A percentile compares a stretch with the other conserved stretches of the same genome.
phyloP scores from a whole-genome alignment of 2,113 vertebrate species.

The Stictonetta naevosa region DNA sequence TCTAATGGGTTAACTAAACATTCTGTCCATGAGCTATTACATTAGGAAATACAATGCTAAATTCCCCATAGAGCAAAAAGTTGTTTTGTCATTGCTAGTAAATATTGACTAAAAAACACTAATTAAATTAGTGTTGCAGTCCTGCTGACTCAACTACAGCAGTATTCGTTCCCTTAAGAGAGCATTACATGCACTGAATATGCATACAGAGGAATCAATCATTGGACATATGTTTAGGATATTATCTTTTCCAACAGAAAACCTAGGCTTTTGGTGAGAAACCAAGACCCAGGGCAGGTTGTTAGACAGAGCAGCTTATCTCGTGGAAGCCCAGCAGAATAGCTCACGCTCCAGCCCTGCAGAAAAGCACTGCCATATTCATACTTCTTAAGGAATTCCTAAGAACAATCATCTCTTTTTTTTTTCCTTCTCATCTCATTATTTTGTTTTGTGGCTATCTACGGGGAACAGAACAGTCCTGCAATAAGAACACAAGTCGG shows the following conservation, averaged over 20 bases:
- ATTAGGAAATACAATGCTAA: not conserved
- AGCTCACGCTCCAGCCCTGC: not conserved
- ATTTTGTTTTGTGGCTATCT: not conserved
- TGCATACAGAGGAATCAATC: slow-evolving; percentile 21
- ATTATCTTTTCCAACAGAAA: slow-evolving; percentile 32
- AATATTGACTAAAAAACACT: slow-evolving; percentile 30
- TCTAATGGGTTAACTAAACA: not conserved
- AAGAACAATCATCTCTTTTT: not conserved
- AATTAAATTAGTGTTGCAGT: slow-evolving; percentile 25
- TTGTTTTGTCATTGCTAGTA: slow-evolving; percentile 35
- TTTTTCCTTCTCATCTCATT: not conserved
- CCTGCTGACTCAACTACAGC: not conserved
- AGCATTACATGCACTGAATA: not conserved
- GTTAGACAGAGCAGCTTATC: not conserved
- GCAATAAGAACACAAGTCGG: not conserved
- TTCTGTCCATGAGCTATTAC: not conserved
- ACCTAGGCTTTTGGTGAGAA: not conserved
- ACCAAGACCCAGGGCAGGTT: not conserved
- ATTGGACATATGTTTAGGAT: slow-evolving; percentile 32
- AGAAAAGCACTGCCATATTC: not conserved
- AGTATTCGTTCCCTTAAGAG: slow-evolving; percentile 5
- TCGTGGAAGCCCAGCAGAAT: not conserved
- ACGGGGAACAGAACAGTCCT: not conserved
- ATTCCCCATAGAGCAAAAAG: not conserved
- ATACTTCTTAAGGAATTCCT: not conserved